phyloP scores from a whole-genome alignment of 2,113 vertebrate species.

The Cathartes aura region DNA sequence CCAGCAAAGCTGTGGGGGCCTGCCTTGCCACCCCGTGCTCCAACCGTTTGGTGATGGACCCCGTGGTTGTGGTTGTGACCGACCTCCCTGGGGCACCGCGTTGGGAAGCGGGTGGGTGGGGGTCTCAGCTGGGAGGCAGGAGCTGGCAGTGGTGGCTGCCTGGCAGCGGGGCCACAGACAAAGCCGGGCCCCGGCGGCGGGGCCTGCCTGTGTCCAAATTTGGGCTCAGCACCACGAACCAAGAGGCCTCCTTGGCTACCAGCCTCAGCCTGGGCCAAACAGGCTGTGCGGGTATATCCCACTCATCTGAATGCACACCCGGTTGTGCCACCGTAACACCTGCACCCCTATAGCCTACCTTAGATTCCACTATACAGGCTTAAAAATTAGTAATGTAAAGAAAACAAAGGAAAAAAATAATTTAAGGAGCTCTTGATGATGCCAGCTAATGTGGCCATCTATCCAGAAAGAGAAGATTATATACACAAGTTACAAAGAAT shows the following conservation, averaged over 20 bases:
- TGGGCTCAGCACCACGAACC: not conserved
- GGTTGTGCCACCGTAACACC: rapidly evolving
- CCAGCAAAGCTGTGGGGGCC: not conserved
- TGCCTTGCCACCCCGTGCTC: not conserved
- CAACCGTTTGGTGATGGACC: not conserved
- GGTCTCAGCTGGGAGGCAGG: not conserved
- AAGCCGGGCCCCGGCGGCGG: rapidly evolving
- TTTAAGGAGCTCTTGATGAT: not conserved
- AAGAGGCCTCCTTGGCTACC: not conserved
- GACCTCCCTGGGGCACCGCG: rapidly evolving
- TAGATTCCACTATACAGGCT: not conserved
- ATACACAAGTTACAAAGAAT: slow-evolving; percentile 27
- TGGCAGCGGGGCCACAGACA: not conserved
- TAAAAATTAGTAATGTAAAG: slow-evolving; percentile 4
- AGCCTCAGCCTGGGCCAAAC: not conserved
- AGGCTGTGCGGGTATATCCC: not conserved
- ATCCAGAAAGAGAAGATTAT: slow-evolving; percentile 20
- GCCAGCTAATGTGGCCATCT: not conserved
- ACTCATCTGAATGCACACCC: rapidly evolving
- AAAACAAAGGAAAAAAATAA: slow-evolving; percentile 5
- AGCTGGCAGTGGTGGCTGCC: not conserved
- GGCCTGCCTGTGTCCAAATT: not conserved
- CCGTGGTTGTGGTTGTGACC: too few species aligned
- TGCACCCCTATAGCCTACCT: not conserved
- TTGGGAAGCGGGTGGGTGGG: not conserved